Base-by-base conservation (phyloP, 2,888 invertebrate species). In the Spialia ferax region DNA sequence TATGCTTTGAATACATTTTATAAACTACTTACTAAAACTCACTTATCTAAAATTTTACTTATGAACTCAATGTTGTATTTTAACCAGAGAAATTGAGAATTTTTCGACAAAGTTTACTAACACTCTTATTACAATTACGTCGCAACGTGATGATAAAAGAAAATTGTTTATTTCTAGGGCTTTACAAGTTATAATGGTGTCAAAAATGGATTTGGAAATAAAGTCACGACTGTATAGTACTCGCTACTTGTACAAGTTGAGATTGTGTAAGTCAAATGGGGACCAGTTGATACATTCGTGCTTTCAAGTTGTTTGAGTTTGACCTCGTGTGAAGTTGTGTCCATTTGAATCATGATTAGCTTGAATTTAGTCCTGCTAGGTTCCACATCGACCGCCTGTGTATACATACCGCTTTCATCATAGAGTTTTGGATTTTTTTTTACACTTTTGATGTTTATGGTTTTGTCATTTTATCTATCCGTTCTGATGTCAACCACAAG, bases 101-200 rank as follows among this genome's bases (percentile, higher is more conserved):
- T 26, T 26, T 26, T 26, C 5, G 26, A 32, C 8, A 32, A 3
- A 3, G 8, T 32, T 32, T 8, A n/a, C 42, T 48, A 18, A 48
- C 20, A 48, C 20, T 2, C n/a, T 11, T 2, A 48, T n/a, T n/a
- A 3, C 48, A 48, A 7, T 18, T 7, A 48, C 1, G 8, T 20
- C 52, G n/a, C 20, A 50, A 23, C 29, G 23, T 18, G 26, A 61
- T 61, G 18, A 56, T 35, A 48, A 56, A 45, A 48, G n/a, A 50
- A 62, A 70, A 72, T 79, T 80, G 73, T 89, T 87, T 89, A 85
- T 91, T 93, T 93, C 81, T 93, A 93, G 93, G 93, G 93, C 13
- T 93, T 93, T 87, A 93, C 93, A 91, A 93, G 93, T 88, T 93
- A 93, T 92, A 92, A 93, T 69, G 90, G 89, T 87, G 92, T 92